A percentile compares a stretch with the other conserved stretches of the same genome.
These are phyloP conservation scores for Hypanus sabinus DNA, from an alignment of 2,113 vertebrate species.

Conservation along the genomic window DNA sequence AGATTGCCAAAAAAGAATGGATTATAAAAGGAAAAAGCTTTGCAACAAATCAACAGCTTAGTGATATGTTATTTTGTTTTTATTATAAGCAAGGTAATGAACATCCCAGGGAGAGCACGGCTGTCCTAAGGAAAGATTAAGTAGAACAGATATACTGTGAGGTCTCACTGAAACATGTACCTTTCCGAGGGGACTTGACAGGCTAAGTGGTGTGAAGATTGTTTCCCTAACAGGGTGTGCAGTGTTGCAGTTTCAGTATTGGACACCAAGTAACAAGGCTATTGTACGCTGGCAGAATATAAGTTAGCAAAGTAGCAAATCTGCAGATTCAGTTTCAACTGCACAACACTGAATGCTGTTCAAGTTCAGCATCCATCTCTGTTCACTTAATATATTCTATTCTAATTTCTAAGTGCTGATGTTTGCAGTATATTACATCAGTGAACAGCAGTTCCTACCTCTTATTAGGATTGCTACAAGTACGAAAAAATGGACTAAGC, in stretches of 20 bases:
- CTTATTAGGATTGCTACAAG: background rate
- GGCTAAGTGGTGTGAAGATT: too few relatives aligned
- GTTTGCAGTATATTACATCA: background rate
- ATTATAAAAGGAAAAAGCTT: too few relatives aligned
- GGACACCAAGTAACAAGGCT: background rate
- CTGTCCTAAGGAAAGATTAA: too few relatives aligned
- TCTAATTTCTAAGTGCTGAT: background rate
- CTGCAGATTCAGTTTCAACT: background rate
- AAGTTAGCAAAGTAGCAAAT: too few relatives aligned
- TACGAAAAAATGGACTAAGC: background rate
- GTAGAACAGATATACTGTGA: too few relatives aligned
- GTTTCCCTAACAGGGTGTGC: background rate
- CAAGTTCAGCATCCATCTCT: background rate
- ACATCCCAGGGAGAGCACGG: too few relatives aligned
- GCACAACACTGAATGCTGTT: background rate
- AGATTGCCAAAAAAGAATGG: too few relatives aligned
- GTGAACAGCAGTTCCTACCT: background rate
- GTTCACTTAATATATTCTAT: background rate
- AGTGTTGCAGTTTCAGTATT: background rate
- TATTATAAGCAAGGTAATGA: too few relatives aligned
- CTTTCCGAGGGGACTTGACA: too few relatives aligned
- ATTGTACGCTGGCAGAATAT: background rate
- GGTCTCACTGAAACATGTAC: too few relatives aligned
- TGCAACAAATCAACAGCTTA: too few relatives aligned
- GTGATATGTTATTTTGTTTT: too few relatives aligned